Base-by-base conservation (phyloP, 1,140 invertebrate species). In the Ceratosolen solmsi region DNA sequence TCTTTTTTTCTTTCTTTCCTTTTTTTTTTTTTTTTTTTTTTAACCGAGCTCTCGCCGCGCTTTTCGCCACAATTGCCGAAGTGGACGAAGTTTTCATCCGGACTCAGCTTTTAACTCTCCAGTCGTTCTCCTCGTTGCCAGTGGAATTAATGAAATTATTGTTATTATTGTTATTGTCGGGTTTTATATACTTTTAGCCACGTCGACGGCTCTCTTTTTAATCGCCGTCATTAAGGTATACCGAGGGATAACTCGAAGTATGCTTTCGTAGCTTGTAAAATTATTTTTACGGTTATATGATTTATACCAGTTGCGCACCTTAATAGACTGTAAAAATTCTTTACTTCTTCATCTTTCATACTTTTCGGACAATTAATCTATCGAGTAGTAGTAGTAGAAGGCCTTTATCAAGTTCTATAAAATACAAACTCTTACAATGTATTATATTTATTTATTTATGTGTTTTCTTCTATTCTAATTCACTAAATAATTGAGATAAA, bases 131-230 rank as follows among this genome's bases (percentile, higher is more conserved):
- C 33, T 41, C 60, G 1, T 46, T 63, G 60, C 27, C 25, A 60
- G 33, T 58, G 49, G 79, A 86, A 88, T 88, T 86, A 87, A 87
- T 85, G 87, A 82, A 86, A 87, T 89, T 88, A 88, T 87, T 88
- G 85, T 86, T 86, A 84, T 84, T 84, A 85, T 84, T 88, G 60
- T 88, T 86, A 88, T 84, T 87, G 81, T 83, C 73, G 77, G 70
- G 71, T 56, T 82, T 76, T 63, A 46, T 80, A 65, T 54, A 73
- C 36, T 73, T 68, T 17, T 68, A 38, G 63, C 20, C 75, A 36
- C 80, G 58, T 76, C 79, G 56, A 73, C 79, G 80, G 71, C 38
- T 56, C 5, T n/a, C 71, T 70, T 79, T 79, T 83, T 84, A 83
- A 84, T 84, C 63, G 84, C n/a, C 78, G 75, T 79, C 71, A 58